Base-by-base conservation (phyloP, 1,140 invertebrate species). In the Zaprionus nigranus region DNA sequence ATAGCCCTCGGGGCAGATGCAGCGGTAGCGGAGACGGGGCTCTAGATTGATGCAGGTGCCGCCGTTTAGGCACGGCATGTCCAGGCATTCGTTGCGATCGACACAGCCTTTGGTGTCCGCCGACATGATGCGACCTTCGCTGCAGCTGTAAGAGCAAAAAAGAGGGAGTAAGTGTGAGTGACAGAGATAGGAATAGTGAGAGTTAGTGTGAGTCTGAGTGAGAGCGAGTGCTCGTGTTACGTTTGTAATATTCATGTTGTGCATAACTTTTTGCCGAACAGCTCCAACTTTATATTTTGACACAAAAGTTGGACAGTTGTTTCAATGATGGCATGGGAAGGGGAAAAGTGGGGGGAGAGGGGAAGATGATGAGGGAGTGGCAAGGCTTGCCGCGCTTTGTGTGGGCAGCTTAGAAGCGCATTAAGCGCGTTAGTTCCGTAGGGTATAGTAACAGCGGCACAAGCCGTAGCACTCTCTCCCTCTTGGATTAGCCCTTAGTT, bases 41-140 rank as follows among this genome's bases (percentile, higher is more conserved):
- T 95, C 94, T 72, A 94, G 93, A 88, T 95, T 95, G 60, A 94
- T 93, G 82, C 94, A 95, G 59, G 93, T 93, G 54, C 94, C 94
- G n/a, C 94, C 94, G 82, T 95, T 95, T 34, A 94, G 91, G 67
- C 95, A 95, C 28, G 95, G 95, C 87, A 94, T 93, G 63, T 94
- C 94, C 62, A 94, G 83, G 90, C 95, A 95, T 85, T 95, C 95
- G 82, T 95, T 94, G 53, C 94, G 93, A 88, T 95, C 95, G 62
- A 94, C 94, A 78, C 95, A 95, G 64, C 94, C 93, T 76, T 94
- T 94, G 13, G 94, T 94, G 90, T 95, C 94, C 46, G 93, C 92
- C 40, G 94, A 95, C 81, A 94, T 93, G 57, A 94, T 92, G 68
- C 94, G 93, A 34, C 94, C 94, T 83, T 94, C 93, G 36, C 94